Percentiles rank a stretch among this genome's conserved stretches.
Evolutionary conservation across 2,797 vertebrate species (phyloP).

Genomic region (Sebastes ruberrimus): DNA sequence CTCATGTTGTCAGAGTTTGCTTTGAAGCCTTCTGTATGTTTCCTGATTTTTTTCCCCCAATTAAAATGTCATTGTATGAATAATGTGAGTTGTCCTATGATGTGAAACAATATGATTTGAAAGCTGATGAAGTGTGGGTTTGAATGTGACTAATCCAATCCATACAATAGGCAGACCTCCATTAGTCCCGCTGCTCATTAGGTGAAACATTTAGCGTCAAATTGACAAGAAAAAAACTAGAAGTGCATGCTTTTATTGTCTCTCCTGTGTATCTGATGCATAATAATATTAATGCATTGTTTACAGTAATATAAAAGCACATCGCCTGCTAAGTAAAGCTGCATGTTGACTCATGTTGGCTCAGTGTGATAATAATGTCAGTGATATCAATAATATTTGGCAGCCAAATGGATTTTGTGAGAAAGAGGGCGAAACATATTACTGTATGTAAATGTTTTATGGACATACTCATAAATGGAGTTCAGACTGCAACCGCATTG

Average conservation of each 20-base stretch:
- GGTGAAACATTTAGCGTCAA: conserved; percentile 37
- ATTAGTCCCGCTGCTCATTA: conserved; percentile 55
- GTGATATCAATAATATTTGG: conserved; percentile 65
- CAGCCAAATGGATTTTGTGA: conserved; percentile 46
- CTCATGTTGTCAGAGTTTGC: conserved; percentile 41
- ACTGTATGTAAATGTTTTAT: conserved; percentile 73
- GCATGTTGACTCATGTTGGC: conserved; percentile 46
- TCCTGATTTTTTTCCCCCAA: conserved; percentile 42
- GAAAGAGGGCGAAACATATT: conserved; percentile 57
- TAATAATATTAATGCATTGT: conserved; percentile 47
- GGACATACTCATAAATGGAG: conserved; percentile 64
- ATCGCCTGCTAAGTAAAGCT: conserved; percentile 41
- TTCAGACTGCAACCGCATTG: conserved; percentile 58
- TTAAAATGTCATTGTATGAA: conserved; percentile 68
- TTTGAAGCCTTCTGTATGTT: conserved; percentile 54
- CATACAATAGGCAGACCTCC: conserved; percentile 36
- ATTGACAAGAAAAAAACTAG: conserved; percentile 27
- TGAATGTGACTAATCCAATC: conserved; percentile 36
- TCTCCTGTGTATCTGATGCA: conserved; percentile 22
- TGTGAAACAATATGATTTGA: conserved; percentile 46
- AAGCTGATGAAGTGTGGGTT: conserved; percentile 27
- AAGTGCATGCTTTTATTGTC: conserved; percentile 30
- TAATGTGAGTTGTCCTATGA: conserved; percentile 46
- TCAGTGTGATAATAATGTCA: conserved; percentile 58
- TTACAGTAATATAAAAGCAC: conserved; percentile 33